Percentiles rank a stretch among this genome's conserved stretches.
These are phyloP conservation scores for Perizoma flavofasciatum DNA, from an alignment of 2,888 invertebrate genomes.

Conservation along the genomic window DNA sequence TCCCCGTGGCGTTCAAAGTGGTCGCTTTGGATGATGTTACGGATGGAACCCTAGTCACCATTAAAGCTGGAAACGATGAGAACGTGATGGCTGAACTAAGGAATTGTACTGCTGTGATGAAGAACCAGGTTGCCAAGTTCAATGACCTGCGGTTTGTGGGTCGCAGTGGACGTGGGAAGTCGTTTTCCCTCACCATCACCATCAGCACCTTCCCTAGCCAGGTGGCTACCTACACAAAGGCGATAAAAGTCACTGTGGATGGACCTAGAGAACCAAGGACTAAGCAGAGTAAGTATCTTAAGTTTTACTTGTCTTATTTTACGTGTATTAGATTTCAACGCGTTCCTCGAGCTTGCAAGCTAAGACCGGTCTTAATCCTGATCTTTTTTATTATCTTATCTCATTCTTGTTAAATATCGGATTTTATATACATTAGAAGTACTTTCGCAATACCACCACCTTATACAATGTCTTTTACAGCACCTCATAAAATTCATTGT, in stretches of 20 bases:
- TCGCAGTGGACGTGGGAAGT: slow-evolving; percentile 97
- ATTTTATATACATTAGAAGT: too few relatives aligned
- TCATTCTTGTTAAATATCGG: neutral
- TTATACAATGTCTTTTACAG: slow-evolving; percentile 3
- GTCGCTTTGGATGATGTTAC: slow-evolving; percentile 96
- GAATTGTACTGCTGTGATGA: slow-evolving; percentile 97
- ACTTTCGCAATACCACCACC: neutral
- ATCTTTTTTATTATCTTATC: slow-evolving; percentile 9
- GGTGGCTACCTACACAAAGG: slow-evolving; percentile 96
- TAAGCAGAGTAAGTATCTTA: slow-evolving; percentile 93
- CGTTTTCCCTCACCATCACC: slow-evolving; percentile 97
- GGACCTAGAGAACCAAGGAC: slow-evolving; percentile 99
- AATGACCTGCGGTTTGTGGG: slow-evolving; percentile 99
- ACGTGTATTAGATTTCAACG: slow-evolving; percentile 31
- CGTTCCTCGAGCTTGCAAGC: slow-evolving; percentile 22
- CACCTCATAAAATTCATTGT: slow-evolving; percentile 7
- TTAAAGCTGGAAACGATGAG: slow-evolving; percentile 98
- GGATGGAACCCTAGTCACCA: slow-evolving; percentile 97
- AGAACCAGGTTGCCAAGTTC: slow-evolving; percentile 99
- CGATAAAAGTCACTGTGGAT: slow-evolving; percentile 99
- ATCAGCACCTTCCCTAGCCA: slow-evolving; percentile 91
- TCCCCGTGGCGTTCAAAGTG: slow-evolving; percentile 98
- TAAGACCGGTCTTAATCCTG: slow-evolving; percentile 24
- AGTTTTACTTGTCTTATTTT: slow-evolving; percentile 19
- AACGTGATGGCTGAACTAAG: slow-evolving; percentile 97